Base-by-base conservation (phyloP, 2,113 vertebrate genomes). In the Meleagris gallopavo region DNA sequence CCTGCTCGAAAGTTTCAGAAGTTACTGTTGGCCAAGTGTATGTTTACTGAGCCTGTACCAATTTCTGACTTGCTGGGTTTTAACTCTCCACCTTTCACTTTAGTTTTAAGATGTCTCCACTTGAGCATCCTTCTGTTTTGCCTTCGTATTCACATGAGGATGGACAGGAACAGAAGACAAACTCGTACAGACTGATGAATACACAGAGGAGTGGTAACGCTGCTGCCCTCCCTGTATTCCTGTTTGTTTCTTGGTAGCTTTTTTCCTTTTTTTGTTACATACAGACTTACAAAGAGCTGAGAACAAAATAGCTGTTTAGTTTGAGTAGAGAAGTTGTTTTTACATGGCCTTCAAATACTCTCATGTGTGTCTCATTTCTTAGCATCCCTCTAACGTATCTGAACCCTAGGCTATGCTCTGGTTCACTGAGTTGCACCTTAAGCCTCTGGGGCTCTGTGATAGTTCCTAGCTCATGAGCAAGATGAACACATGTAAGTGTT, bases 381-480 rank as follows among this genome's bases (percentile, higher is more conserved):
- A 86, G 29, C 54, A 46, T 60, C 17, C 73, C 7, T 22, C 36
- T 90, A 76, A n/a, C 2, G 1, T 30, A 54, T 29, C 27, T 54
- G 52, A 29, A 54, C 14, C 15, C 27, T 30, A 54, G 15, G 52
- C 27, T 54, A 17, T 54, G 27, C 52, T 29, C 52, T 54, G 29
- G 52, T 54, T 54, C 52, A 54, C 52, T 92, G 9, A 67, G n/a
- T 65, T 69, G 29, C 67, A 90, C 43, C 72, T 92, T 83, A 76
- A 30, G 69, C 50, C 87, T 97, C 96, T 83, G 62, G 74, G 65
- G 60, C 91, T 89, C 19, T 58, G 15, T 79, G 83, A 24, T 66
- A 80, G 50, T 97, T 97, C 84, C 61, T 18, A 57, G 82, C 96
- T 88, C 71, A 66, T 89, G 90, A 94, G 86, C 58, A 95, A 82